phyloP scores from a whole-genome alignment of 2,797 vertebrate genomes.

The Remorina albescens region DNA sequence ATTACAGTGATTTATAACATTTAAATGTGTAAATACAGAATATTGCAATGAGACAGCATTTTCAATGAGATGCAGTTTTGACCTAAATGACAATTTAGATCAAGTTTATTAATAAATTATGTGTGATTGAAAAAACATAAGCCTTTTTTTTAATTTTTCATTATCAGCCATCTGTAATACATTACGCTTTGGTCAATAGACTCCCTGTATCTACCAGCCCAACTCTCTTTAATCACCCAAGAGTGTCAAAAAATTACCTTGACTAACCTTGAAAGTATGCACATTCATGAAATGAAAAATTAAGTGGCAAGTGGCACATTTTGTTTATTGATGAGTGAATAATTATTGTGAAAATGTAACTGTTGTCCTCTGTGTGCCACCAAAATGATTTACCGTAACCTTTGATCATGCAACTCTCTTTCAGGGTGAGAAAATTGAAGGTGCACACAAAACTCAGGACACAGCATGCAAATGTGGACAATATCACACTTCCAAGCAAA shows the following conservation, averaged over 20 bases:
- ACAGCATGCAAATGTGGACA: constrained; percentile 7
- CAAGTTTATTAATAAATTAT: constrained; percentile 9
- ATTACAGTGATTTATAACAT: constrained; percentile 3
- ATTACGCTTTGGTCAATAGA: constrained; percentile 36
- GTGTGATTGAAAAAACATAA: too few species aligned
- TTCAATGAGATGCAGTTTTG: constrained; percentile 10
- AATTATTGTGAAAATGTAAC: constrained; percentile 58
- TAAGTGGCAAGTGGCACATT: constrained; percentile 45
- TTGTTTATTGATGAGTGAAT: constrained; percentile 63
- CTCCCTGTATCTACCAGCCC: not conserved
- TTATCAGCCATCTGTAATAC: too few species aligned
- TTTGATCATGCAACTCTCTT: constrained; percentile 33
- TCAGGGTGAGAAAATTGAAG: constrained; percentile 41
- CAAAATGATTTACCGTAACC: constrained; percentile 63
- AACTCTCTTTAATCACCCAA: constrained; percentile 22
- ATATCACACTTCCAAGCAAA: constrained; percentile 2
- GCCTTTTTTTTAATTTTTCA: too few species aligned
- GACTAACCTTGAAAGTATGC: constrained; percentile 43
- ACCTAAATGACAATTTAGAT: too few species aligned
- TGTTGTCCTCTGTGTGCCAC: constrained; percentile 52
- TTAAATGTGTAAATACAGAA: not conserved
- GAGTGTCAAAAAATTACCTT: constrained; percentile 39
- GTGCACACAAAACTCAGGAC: constrained; percentile 20
- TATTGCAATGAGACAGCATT: not conserved
- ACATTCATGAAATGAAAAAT: constrained; percentile 52